These are phyloP conservation scores for Anabacerthia variegaticeps DNA, from an alignment of 2,797 vertebrate species.

Conservation along the genomic window DNA sequence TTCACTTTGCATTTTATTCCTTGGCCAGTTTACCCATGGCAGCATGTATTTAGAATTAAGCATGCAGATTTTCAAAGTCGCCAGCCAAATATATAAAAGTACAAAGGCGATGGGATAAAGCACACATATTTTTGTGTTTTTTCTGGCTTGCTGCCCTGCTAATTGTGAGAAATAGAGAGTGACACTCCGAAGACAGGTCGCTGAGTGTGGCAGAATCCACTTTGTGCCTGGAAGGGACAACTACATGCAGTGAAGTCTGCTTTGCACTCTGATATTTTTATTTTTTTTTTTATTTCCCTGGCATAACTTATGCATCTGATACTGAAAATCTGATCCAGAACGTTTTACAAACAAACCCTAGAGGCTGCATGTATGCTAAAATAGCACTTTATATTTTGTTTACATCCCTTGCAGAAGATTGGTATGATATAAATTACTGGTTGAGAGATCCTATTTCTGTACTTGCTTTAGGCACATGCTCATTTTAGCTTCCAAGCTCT, in stretches of 20 bases:
- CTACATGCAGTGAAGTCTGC: background rate
- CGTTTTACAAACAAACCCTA: background rate
- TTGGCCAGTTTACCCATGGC: background rate
- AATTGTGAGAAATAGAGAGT: background rate
- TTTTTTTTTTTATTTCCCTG: background rate
- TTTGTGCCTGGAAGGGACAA: constrained; percentile 1
- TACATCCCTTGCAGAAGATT: constrained; percentile 4
- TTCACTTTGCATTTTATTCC: background rate
- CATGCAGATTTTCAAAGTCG: background rate
- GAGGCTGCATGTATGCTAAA: constrained; percentile 13
- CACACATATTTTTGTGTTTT: background rate
- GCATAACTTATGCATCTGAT: background rate
- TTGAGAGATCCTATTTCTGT: constrained; percentile 24
- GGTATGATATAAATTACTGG: background rate
- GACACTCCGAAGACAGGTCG: background rate
- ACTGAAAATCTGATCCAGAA: constrained; percentile 9
- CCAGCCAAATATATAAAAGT: background rate
- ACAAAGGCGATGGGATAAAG: background rate
- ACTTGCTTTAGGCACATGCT: background rate
- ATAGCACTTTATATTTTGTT: constrained; percentile 32
- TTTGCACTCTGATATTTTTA: background rate
- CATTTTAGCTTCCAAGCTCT: background rate
- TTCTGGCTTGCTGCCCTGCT: background rate
- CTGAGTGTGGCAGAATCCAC: background rate
- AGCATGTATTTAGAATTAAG: background rate